These are phyloP conservation scores for Paguma larvata DNA, from an alignment of 2,797 vertebrate species.

Conservation along the genomic window DNA sequence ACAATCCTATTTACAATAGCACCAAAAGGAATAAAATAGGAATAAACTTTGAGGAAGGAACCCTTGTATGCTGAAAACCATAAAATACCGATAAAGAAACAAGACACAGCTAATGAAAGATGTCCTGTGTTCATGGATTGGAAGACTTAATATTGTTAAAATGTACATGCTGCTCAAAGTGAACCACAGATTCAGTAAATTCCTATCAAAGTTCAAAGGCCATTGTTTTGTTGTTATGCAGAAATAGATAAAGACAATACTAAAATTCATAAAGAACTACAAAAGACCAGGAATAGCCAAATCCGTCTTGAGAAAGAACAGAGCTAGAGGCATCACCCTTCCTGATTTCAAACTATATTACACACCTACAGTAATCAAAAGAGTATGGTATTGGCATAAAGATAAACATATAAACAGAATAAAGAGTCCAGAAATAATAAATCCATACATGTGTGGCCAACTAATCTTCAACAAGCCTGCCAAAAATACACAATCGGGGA, in stretches of 20 bases:
- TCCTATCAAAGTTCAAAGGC: not conserved
- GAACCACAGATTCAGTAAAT: not conserved
- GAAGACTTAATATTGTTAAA: not conserved
- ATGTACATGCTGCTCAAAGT: not conserved
- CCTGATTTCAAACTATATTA: conserved; percentile 20
- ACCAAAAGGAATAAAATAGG: not conserved
- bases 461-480: not conserved
- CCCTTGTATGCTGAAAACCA: not conserved
- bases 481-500: not conserved
- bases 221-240: not conserved
- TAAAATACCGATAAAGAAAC: not conserved
- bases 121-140: not conserved
- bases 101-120: not conserved
- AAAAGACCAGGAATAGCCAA: not conserved
- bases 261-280: not conserved
- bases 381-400: not conserved
- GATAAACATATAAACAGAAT: not conserved
- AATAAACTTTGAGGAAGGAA: not conserved
- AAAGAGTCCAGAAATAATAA: not conserved
- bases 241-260: not conserved
- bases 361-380: not conserved
- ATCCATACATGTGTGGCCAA: not conserved
- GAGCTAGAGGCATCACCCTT: not conserved
- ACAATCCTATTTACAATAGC: not conserved
- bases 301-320: not conserved